Percentiles rank a stretch among this genome's conserved stretches.
Evolutionary conservation across 2,113 vertebrate species (phyloP).

Genomic region (Calidris pugnax): DNA sequence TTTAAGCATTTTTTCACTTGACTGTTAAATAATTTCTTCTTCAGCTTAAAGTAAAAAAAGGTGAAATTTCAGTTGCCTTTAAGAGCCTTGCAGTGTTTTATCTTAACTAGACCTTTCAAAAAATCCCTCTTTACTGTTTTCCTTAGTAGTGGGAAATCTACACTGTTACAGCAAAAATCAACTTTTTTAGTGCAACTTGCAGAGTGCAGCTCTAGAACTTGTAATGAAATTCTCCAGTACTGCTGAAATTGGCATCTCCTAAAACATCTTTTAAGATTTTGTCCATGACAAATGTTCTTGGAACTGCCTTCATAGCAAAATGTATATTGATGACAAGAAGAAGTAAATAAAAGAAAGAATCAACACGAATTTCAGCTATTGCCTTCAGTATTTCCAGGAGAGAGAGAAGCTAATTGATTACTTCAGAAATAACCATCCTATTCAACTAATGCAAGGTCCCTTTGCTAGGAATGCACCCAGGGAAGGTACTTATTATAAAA

Average conservation of each 20-base stretch:
- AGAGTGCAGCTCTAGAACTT: neutral
- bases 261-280: constrained; percentile 37
- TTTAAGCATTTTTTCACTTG: neutral
- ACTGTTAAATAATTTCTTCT: neutral
- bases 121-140: constrained; percentile 9
- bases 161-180: constrained; percentile 28
- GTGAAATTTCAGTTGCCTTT: neutral
- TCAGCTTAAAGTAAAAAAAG: neutral
- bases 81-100: constrained; percentile 35
- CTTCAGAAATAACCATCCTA: neutral
- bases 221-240: constrained; percentile 18
- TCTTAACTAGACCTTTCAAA: constrained; percentile 49
- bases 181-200: neutral
- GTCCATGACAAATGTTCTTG: constrained; percentile 2
- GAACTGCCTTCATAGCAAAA: neutral
- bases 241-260: constrained; percentile 32
- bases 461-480: neutral
- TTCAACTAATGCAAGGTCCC: neutral
- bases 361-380: neutral
- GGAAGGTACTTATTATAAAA: neutral
- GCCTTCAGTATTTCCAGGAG: neutral
- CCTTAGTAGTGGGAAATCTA: constrained; percentile 25
- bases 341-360: neutral
- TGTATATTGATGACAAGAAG: constrained; percentile 11
- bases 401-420: neutral